Evolutionary conservation across 2,113 vertebrate species (phyloP).

Genomic region (Coreoperca whiteheadi): DNA sequence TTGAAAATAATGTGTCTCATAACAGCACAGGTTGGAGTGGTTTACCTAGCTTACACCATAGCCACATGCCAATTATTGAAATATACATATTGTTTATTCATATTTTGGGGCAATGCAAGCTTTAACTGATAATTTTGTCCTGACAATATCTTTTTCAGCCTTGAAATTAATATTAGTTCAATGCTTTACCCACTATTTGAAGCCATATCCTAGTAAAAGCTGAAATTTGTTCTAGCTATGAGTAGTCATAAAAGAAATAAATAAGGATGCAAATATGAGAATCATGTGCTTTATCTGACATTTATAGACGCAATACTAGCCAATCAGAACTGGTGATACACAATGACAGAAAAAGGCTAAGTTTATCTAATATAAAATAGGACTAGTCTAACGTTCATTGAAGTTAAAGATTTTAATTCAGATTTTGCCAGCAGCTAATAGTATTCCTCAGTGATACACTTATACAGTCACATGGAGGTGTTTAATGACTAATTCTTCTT

Average conservation of each 20-base stretch:
- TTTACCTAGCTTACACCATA: neutral
- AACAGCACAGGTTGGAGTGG: neutral
- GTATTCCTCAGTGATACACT: neutral
- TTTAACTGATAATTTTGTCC: neutral
- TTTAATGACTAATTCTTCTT: neutral
- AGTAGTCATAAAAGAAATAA: neutral
- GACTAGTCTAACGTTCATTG: neutral
- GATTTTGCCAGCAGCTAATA: neutral
- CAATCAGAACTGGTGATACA: neutral
- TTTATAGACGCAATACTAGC: no score
- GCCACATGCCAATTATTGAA: neutral
- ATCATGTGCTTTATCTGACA: neutral
- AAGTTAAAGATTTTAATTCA: neutral
- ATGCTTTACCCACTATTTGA: no score
- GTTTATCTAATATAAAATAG: neutral
- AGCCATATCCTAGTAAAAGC: neutral
- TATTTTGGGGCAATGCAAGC: neutral
- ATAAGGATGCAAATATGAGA: neutral
- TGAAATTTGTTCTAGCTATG: neutral
- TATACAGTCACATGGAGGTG: neutral
- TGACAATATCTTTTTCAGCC: neutral
- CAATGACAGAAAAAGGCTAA: conserved; percentile 4
- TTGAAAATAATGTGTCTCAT: neutral
- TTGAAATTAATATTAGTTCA: neutral
- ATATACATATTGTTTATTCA: neutral